A percentile compares a stretch with the other conserved stretches of the same genome.
These are phyloP conservation scores for Bombylius discolor DNA, from an alignment of 2,888 invertebrate species.

Conservation along the genomic window DNA sequence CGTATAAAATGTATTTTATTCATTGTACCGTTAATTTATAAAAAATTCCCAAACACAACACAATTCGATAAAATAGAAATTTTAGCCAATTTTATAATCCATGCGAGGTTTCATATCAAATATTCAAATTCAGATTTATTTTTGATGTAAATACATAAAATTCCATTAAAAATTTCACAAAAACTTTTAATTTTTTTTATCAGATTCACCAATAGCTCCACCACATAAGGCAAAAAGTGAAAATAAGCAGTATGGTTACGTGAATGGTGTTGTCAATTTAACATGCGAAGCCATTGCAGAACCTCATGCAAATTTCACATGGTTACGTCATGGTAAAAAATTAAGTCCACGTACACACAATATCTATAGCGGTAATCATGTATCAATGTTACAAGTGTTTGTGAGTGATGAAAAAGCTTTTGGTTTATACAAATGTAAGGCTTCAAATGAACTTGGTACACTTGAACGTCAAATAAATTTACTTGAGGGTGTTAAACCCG, in stretches of 20 bases:
- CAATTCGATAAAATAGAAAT: no score
- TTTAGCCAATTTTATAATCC: no score
- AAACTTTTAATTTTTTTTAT: neutral
- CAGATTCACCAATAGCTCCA: constrained; percentile 33
- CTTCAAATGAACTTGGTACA: constrained; percentile 39
- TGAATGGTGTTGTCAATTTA: constrained; percentile 43
- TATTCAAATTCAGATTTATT: no score
- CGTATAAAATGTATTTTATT: no score
- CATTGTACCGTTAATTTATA: no score
- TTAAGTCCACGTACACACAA: constrained; percentile 25
- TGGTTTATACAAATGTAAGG: constrained; percentile 43
- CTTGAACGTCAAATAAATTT: constrained; percentile 39
- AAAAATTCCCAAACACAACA: no score
- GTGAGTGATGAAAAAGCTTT: constrained; percentile 31
- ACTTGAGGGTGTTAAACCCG: constrained; percentile 42
- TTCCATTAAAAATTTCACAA: no score
- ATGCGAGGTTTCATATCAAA: no score
- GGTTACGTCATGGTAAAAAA: constrained; percentile 35
- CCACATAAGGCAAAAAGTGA: constrained; percentile 18
- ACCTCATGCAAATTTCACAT: constrained; percentile 42
- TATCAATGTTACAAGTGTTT: constrained; percentile 28
- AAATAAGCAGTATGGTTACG: constrained; percentile 28
- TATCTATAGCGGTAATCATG: constrained; percentile 27
- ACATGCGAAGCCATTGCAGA: constrained; percentile 45
- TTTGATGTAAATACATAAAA: no score